Base-by-base conservation (phyloP, 2,888 invertebrate genomes). In the Caenorhabditis angaria region DNA sequence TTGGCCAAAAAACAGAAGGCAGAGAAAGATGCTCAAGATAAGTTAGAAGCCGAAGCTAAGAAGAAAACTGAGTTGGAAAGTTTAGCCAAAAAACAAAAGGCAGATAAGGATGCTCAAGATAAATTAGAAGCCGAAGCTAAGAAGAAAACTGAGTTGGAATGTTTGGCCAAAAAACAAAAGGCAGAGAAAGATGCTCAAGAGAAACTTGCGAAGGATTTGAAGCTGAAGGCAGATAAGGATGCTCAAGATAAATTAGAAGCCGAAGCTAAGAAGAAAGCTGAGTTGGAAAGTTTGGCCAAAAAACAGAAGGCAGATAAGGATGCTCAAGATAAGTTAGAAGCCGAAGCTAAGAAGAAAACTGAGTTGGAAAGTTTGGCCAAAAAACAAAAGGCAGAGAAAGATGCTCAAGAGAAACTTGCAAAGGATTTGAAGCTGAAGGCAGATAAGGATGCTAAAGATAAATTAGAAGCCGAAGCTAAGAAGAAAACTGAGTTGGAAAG, bases 401-500 rank as follows among this genome's bases (percentile, higher is more conserved):
- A 41, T 18, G 51, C 41, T 22, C 55, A 75, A 5, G 62, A 8
- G 0, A 51, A 32, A 6, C 29, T 12, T 47, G 20, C 65, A 27
- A 35, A 32, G 22, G 29, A 28, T 18, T 58, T 47, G 2, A 63
- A 71, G 2, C 53, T n/a, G 27, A 66, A 66, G 53, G 53, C 65
- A 63, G 27, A 54, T 35, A 64, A 50, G 5, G 64, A 66, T n/a
- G 54, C 18, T 18, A 32, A 59, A 22, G 22, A 5, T 12, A 41
- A 61, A 3, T 12, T 63, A 47, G 35, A 5, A 14, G 32, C 71
- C 20, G 25, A 41, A 41, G 69, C 41, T 4, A 58, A 62, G 28
- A 61, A 67, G 35, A 60, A 48, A 27, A 27, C 60, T 10, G 70
- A 72, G n/a, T n/a, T n/a, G n/a, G n/a, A n/a, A n/a, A n/a, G n/a